Conservation (phyloP, 2,113 vertebrate species). For the Hiodon alosoides region DNA sequence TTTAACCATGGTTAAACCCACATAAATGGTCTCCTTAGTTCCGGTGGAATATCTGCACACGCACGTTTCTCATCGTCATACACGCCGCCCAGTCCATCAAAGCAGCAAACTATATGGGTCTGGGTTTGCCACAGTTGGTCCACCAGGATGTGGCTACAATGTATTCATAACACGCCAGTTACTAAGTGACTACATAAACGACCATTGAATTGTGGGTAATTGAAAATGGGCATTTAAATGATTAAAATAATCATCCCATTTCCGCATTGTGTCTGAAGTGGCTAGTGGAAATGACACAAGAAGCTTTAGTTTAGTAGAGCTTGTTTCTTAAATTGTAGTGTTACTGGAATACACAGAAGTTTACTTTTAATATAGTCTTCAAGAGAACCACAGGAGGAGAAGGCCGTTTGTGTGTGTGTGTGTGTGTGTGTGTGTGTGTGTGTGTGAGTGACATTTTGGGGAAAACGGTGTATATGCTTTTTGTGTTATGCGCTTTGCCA, state of each 20-base stretch:
- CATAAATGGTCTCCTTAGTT: slow-evolving; percentile 8
- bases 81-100: slow-evolving; percentile 17
- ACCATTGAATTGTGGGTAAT: slow-evolving; percentile 19
- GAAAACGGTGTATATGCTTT: not conserved
- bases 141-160: slow-evolving; percentile 22
- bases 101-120: not conserved
- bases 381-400: not conserved
- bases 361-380: not conserved
- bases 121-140: slow-evolving; percentile 9
- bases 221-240: not conserved
- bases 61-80: not conserved
- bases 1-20: slow-evolving; percentile 18
- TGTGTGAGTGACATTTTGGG: not conserved
- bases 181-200: slow-evolving; percentile 32
- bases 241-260: slow-evolving; percentile 23
- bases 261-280: slow-evolving; percentile 38
- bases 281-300: slow-evolving; percentile 32
- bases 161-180: slow-evolving; percentile 44
- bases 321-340: slow-evolving; percentile 13
- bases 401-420: not conserved
- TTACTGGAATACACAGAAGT: slow-evolving; percentile 37
- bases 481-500: too few relatives aligned
- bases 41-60: not conserved
- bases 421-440: slow-evolving; percentile 23
- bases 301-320: slow-evolving; percentile 15